Evolutionary conservation across 2,113 vertebrate species (phyloP), one percentile per base, ranked within the genome.

Genomic region (Sardina pilchardus): DNA sequence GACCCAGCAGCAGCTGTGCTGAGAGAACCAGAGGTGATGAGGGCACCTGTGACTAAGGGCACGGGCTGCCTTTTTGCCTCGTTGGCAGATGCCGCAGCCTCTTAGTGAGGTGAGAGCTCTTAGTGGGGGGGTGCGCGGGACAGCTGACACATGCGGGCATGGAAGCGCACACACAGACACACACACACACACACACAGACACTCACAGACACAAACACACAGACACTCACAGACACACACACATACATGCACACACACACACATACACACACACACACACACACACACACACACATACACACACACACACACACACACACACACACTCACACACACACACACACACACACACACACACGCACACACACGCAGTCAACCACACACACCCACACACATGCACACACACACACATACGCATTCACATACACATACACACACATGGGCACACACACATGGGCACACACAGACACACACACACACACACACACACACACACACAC

Each of bases 41-140:
- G 63, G 63, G 9, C 63, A 71, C 63, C 63, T 71, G 63, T 71
- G 63, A 71, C n/a, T 71, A 71, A 71, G 63, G 63, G 26, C 63
- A 71, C 14, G 12, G 2, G 30, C 63, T 34, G 63, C 63, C 21
- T 71, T 71, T 34, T 34, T n/a, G 63, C 63, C 63, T 71, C 30
- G 63, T 71, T 71, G 63, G 63, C 63, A 71, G 63, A 71, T 71
- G 8, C 63, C 26, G 1, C 63, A 59, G 53, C 19, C 53, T 59
- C 21, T 21, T 59, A 24, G 53, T 59, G 53, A 59, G 5, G 21
- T 56, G 21, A 59, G 53, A 4, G 21, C 2, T 3, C 19, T 24
- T 19, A 59, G 21, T 24, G 53, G 53, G 53, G 21, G 39, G n/a
- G n/a, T 56, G 50, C 3, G 21, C 19, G 24, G 53, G 21, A 59